Conservation (phyloP, 92 coral and sea anemone species). For the Hydrozoanthus gracilis region DNA sequence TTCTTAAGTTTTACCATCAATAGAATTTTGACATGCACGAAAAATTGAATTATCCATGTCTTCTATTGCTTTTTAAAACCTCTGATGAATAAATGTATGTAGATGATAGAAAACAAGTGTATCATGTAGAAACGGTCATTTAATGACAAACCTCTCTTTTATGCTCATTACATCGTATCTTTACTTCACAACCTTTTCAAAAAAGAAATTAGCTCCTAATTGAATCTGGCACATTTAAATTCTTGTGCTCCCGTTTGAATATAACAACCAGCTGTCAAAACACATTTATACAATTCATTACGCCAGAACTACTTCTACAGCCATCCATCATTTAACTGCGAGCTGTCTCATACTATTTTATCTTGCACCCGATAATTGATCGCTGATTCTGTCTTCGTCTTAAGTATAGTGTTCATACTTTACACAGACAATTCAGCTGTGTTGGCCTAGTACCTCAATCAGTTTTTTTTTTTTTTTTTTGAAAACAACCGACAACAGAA, state of each 20-base stretch:
- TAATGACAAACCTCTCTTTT: neutral
- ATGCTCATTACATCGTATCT: neutral
- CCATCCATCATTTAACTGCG: neutral
- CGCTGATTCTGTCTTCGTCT: neutral
- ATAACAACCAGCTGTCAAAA: conserved; percentile 10
- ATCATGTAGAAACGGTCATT: too few relatives aligned
- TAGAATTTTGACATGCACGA: too few relatives aligned
- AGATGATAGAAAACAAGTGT: too few relatives aligned
- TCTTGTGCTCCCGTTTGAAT: neutral
- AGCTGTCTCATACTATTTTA: conserved; percentile 8
- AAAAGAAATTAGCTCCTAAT: neutral
- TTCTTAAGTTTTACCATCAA: too few relatives aligned
- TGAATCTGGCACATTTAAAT: neutral
- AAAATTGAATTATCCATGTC: too few relatives aligned
- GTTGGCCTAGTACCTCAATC: too few relatives aligned
- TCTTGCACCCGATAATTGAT: neutral
- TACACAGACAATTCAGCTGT: neutral
- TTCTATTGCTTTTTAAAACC: too few relatives aligned
- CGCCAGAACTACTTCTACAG: neutral
- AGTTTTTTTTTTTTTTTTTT: too few relatives aligned
- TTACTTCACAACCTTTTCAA: neutral
- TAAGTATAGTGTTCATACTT: neutral
- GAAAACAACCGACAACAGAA: too few relatives aligned
- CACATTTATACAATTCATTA: conserved; percentile 8
- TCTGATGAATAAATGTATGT: too few relatives aligned